Evolutionary conservation across 2,888 invertebrate species (phyloP), one percentile per base, ranked within the genome.

Genomic region (Eremobia ochroleuca): DNA sequence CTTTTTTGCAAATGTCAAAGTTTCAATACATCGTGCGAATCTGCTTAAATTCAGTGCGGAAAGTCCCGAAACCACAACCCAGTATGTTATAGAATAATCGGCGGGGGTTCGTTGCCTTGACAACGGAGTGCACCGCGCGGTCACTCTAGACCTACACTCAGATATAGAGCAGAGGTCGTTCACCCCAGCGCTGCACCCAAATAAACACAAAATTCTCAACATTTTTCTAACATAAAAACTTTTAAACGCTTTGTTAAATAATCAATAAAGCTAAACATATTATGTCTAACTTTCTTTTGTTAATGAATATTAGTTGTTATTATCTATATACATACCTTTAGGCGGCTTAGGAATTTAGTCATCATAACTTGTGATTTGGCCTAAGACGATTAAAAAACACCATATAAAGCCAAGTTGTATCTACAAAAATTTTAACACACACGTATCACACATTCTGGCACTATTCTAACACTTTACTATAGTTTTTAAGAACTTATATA

Each of bases 81-180:
- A 28, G 34, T 37, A 52, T 52, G 34, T 34, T 49, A 49, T 59
- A 62, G 28, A 72, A 72, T 69, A 43, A 71, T 61, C 73, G 73
- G 28, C n/a, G 77, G 81, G 87, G 87, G 75, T 77, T 80, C 76
- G 93, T 90, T 82, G 82, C 90, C 91, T 88, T 92, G 88, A 76
- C 88, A 87, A 93, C 92, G 84, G 84, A 83, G 73, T 91, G 92
- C 90, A 92, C 89, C 80, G 90, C 79, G 65, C 85, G 80, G 76
- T 64, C 78, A 78, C 82, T 64, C 71, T 82, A 83, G 86, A 86
- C 86, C 88, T 88, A 89, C 85, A 90, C 89, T 88, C 88, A 85
- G 87, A 91, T 86, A 89, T 82, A 83, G 76, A 83, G 83, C 76
- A 78, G 85, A 88, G 93, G 90, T 93, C 93, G 76, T 91, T 93